Base-by-base conservation (phyloP, 2,888 invertebrate genomes). In the Microctonus hyperodae region DNA sequence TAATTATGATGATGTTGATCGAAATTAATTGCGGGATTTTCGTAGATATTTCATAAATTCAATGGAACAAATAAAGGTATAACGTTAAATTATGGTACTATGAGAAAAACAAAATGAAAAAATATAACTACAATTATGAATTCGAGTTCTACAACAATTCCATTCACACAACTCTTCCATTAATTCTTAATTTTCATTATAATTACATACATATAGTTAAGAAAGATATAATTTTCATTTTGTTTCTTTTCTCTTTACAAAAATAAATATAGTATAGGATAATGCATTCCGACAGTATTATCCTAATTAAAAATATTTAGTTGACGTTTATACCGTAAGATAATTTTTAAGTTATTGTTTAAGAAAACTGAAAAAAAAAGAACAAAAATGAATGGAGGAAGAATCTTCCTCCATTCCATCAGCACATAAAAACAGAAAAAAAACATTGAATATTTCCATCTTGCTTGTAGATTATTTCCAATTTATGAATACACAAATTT, bases 401-500 rank as follows among this genome's bases (percentile, higher is more conserved):
- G 57, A 65, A 70, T 72, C 70, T 71, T 72, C 71, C 70, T 70
- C 64, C 69, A 65, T 72, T 72, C 70, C 71, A 67, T 60, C n/a
- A 69, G 70, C 50, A 69, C 53, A 64, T 68, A 65, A 56, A 48
- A 44, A 50, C 56, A 65, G n/a, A 63, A 57, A 67, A 70, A 66
- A 64, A 71, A 60, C 65, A 62, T 58, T 59, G 58, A 65, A 72
- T 70, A 69, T 70, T 73, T 69, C 69, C 65, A 68, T 72, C 67
- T 69, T 53, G 73, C 72, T 73, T 72, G 72, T 73, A 73, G 72
- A 69, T 33, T 59, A 70, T 71, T 59, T 51, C 65, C 68, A 70
- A 74, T 71, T 58, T 68, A 67, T 66, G 62, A 72, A 73, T 73
- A 74, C 73, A 74, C 67, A 68, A 73, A 68, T 74, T 25, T 25